phyloP scores from a whole-genome alignment of 1,140 invertebrate genomes.

The Probaryconus sp. region DNA sequence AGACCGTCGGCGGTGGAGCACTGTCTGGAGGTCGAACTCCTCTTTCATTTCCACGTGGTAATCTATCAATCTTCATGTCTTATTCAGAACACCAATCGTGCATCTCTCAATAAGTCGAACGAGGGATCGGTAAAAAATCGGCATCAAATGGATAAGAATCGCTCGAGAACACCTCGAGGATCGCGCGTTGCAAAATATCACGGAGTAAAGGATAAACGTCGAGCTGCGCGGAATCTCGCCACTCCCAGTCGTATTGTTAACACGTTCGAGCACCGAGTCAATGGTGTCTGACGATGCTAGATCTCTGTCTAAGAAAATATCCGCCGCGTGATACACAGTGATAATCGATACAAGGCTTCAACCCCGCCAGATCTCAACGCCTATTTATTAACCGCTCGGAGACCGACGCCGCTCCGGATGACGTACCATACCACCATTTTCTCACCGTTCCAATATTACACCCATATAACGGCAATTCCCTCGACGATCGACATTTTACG shows the following conservation, averaged over 20 bases:
- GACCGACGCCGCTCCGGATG: constrained; percentile 20
- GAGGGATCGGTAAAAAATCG: constrained; percentile 20
- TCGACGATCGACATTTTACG: constrained; percentile 39
- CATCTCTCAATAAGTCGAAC: constrained; percentile 51
- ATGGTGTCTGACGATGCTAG: constrained; percentile 39
- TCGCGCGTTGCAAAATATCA: constrained; percentile 47
- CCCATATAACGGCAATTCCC: constrained; percentile 38
- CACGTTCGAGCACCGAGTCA: constrained; percentile 34
- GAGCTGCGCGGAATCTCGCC: constrained; percentile 42
- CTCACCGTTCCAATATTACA: constrained; percentile 32
- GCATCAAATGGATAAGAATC: constrained; percentile 52
- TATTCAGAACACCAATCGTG: constrained; percentile 47
- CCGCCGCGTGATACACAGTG: constrained; percentile 33
- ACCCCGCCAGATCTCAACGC: constrained; percentile 33
- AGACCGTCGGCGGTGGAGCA: constrained; percentile 16
- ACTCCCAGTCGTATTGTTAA: constrained; percentile 57
- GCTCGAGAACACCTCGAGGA: constrained; percentile 51
- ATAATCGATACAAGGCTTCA: constrained; percentile 45
- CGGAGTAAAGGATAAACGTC: constrained; percentile 37
- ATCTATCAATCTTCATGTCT: constrained; percentile 59
- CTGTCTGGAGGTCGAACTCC: constrained; percentile 5
- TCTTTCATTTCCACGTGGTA: constrained; percentile 33
- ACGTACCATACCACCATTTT: constrained; percentile 45
- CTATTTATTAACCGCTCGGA: constrained; percentile 40
- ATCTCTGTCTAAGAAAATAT: constrained; percentile 41